A percentile compares a stretch with the other conserved stretches of the same genome.
These are phyloP conservation scores for Diglossa cyanea DNA, from an alignment of 2,797 vertebrate genomes.

Conservation along the genomic window DNA sequence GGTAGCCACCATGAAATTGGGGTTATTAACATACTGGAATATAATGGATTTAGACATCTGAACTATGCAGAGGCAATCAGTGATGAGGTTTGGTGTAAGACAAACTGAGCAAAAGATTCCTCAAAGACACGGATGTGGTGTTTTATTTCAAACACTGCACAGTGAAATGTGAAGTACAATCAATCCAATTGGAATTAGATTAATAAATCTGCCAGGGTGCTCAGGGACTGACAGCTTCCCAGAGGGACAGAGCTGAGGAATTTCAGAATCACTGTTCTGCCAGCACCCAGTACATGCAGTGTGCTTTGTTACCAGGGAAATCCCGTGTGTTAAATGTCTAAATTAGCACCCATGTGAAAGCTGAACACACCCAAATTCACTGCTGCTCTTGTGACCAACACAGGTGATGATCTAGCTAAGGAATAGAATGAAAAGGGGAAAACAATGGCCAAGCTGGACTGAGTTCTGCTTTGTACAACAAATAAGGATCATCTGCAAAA, in stretches of 20 bases:
- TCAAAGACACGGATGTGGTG: background rate
- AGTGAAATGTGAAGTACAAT: background rate
- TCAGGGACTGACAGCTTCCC: background rate
- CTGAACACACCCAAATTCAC: background rate
- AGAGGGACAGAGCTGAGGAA: background rate
- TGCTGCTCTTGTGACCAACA: background rate
- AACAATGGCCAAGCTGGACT: background rate
- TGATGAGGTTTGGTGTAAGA: background rate
- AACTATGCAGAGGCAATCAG: background rate
- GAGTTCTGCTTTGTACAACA: background rate
- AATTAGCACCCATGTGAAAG: background rate
- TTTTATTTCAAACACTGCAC: background rate
- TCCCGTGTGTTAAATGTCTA: background rate
- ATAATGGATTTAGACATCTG: background rate
- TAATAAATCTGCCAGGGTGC: background rate
- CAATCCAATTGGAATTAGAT: background rate
- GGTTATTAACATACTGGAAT: background rate
- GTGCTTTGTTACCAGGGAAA: background rate
- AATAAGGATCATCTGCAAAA: background rate
- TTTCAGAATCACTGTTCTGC: background rate
- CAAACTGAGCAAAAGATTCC: background rate
- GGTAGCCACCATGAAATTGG: background rate
- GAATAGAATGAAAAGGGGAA: background rate
- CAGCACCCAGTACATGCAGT: background rate
- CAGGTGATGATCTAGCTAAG: fast-evolving